A percentile compares a stretch with the other conserved stretches of the same genome.
These are phyloP conservation scores for Tetramorium bicarinatum DNA, from an alignment of 2,888 invertebrate genomes.

Conservation along the genomic window DNA sequence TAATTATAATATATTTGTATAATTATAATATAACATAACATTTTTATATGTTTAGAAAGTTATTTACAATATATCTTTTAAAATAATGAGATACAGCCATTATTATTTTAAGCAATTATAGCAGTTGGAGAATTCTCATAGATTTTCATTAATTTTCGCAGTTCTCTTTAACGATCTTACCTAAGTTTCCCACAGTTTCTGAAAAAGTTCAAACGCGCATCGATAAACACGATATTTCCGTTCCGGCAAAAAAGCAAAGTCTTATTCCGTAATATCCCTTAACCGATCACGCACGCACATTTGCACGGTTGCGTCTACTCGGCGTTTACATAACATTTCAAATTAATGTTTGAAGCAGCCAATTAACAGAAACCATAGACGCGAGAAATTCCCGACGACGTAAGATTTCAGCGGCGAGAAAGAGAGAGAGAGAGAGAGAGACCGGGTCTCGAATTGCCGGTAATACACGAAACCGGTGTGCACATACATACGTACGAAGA, in stretches of 20 bases:
- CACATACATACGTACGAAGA: not conserved
- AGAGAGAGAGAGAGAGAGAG: not conserved
- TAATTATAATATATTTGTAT: not conserved
- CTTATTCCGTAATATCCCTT: not conserved
- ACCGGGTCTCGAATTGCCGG: not conserved
- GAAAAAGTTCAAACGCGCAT: not conserved
- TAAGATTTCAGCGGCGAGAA: conserved; percentile 22
- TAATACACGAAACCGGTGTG: conserved; percentile 15
- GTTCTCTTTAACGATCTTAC: not conserved
- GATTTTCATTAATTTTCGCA: not conserved
- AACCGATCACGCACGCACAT: not conserved
- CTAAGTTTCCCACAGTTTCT: not conserved
- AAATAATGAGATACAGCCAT: not conserved
- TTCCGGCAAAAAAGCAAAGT: not conserved
- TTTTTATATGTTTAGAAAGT: not conserved
- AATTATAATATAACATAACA: too few species aligned
- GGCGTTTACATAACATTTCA: conserved; percentile 19
- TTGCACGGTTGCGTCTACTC: conserved; percentile 7
- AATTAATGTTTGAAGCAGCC: conserved; percentile 33
- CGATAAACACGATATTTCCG: conserved; percentile 12
- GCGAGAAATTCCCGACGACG: conserved; percentile 11
- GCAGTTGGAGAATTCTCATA: not conserved
- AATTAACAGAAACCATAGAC: conserved; percentile 33
- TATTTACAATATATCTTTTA: not conserved
- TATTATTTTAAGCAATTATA: not conserved